These are phyloP conservation scores for Microctonus hyperodae DNA, from an alignment of 2,888 invertebrate genomes.

Conservation along the genomic window DNA sequence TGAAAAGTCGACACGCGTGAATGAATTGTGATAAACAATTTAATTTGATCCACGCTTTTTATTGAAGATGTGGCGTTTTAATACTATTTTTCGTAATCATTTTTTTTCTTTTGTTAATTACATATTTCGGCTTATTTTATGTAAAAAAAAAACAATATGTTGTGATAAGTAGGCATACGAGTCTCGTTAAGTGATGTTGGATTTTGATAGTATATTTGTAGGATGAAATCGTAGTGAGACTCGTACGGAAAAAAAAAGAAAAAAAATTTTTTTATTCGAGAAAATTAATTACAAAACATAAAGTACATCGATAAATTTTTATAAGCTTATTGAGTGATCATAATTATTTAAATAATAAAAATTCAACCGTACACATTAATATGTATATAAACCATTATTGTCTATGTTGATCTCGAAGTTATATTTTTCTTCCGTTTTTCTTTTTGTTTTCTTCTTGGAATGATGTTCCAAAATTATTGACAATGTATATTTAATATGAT, in stretches of 20 bases:
- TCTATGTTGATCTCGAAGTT: constrained; percentile 20
- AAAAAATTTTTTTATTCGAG: not conserved
- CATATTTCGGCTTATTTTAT: constrained; percentile 30
- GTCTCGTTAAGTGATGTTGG: constrained; percentile 29
- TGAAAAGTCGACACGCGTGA: constrained; percentile 17
- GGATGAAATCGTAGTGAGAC: constrained; percentile 16
- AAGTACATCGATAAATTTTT: constrained; percentile 12
- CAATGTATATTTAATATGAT: constrained; percentile 18
- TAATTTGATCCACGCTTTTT: constrained; percentile 16
- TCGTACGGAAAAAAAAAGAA: not conserved
- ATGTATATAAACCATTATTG: not conserved
- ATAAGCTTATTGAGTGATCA: constrained; percentile 5
- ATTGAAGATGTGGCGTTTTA: constrained; percentile 2
- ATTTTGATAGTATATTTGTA: constrained; percentile 31
- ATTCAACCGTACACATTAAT: not conserved
- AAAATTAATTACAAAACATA: not conserved
- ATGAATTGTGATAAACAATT: constrained; percentile 32
- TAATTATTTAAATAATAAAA: constrained; percentile 1
- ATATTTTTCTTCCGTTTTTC: not conserved
- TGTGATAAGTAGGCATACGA: constrained; percentile 27
- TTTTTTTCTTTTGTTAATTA: constrained; percentile 15
- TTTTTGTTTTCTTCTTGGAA: not conserved
- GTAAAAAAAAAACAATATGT: constrained; percentile 10
- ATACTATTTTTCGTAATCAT: constrained; percentile 12
- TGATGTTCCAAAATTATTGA: not conserved